phyloP scores from a whole-genome alignment of 2,797 vertebrate species.

The Gallinago solitaria region DNA sequence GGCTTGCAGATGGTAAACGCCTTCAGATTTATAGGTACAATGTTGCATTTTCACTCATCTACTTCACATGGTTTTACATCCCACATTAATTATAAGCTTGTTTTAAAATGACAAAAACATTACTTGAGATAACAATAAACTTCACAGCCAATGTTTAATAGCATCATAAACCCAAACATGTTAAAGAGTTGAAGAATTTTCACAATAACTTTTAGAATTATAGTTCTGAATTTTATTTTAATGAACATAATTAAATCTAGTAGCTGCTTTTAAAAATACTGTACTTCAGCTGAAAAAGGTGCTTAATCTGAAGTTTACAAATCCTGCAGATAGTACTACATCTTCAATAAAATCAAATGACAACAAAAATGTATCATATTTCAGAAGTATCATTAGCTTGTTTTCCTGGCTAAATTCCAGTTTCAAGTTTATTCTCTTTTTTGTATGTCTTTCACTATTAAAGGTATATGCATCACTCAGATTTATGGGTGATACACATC shows the following conservation, averaged over 20 bases:
- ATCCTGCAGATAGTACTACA: background rate
- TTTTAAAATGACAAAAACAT: conserved; percentile 41
- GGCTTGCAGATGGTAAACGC: background rate
- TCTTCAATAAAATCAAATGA: background rate
- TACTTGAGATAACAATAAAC: conserved; percentile 14
- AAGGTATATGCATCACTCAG: background rate
- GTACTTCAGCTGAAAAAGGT: background rate
- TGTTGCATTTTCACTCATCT: background rate
- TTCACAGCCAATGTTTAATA: conserved; percentile 22
- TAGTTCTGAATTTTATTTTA: conserved; percentile 32
- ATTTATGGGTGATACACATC: background rate
- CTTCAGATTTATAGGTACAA: background rate
- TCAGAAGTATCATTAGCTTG: background rate
- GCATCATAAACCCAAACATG: conserved; percentile 22
- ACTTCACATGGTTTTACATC: background rate
- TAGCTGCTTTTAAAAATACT: conserved; percentile 19
- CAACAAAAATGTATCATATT: background rate
- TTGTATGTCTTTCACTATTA: background rate
- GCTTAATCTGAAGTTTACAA: conserved; percentile 2
- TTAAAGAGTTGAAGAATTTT: conserved; percentile 34
- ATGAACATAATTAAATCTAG: conserved; percentile 40
- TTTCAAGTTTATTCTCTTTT: background rate
- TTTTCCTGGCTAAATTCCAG: background rate
- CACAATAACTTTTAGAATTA: conserved; percentile 12
- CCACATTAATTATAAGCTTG: conserved; percentile 36